Evolutionary conservation across 1,140 invertebrate genomes (phyloP).

Genomic region (Bombus fervidus): DNA sequence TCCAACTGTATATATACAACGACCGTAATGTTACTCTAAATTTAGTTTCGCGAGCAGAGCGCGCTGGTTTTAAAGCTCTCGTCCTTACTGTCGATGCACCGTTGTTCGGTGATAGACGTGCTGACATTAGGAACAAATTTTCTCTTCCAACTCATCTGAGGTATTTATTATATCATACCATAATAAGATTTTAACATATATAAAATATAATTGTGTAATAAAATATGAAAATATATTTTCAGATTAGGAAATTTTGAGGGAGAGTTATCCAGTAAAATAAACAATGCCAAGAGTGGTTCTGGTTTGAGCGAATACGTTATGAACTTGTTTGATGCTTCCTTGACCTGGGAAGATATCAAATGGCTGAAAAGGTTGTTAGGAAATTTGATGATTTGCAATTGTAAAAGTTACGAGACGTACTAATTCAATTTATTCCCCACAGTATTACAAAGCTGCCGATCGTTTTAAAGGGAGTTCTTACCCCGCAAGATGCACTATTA

Average conservation of each 20-base stretch:
- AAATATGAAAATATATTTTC: conserved; percentile 58
- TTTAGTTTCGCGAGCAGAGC: conserved; percentile 91
- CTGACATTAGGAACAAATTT: conserved; percentile 93
- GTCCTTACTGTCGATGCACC: conserved; percentile 96
- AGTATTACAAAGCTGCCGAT: conserved; percentile 91
- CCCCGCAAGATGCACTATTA: conserved; percentile 91
- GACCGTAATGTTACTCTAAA: conserved; percentile 89
- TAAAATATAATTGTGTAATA: background rate
- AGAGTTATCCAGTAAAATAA: conserved; percentile 84
- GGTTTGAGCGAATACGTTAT: conserved; percentile 90
- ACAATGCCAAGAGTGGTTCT: conserved; percentile 83
- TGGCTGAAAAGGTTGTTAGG: conserved; percentile 89
- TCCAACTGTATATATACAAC: conserved; percentile 95
- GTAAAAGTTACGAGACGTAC: background rate
- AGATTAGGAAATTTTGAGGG: conserved; percentile 90
- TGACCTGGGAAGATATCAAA: conserved; percentile 92
- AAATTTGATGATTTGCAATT: background rate
- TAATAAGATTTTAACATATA: background rate
- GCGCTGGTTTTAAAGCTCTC: conserved; percentile 92
- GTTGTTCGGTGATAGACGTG: conserved; percentile 90
- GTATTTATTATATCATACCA: conserved; percentile 78
- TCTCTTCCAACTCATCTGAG: conserved; percentile 89
- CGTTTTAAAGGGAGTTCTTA: conserved; percentile 94
- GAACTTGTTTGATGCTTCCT: conserved; percentile 88
- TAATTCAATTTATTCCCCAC: conserved; percentile 54